Conservation (phyloP, 2,113 vertebrate genomes). For the Apus apus region DNA sequence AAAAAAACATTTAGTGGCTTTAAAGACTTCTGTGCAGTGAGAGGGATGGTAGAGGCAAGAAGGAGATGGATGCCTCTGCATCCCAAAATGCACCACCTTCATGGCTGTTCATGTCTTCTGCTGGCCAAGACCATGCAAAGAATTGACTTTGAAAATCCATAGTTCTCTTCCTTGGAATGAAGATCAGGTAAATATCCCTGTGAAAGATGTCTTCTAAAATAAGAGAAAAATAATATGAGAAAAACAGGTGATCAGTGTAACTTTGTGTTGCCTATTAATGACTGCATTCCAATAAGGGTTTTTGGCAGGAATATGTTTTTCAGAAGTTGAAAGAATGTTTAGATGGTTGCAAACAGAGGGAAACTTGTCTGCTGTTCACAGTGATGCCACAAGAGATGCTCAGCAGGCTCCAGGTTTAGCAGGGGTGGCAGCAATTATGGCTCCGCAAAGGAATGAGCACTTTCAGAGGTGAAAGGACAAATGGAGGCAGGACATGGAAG, state of each 20-base stretch:
- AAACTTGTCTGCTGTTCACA: neutral
- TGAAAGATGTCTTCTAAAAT: neutral
- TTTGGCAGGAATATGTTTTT: neutral
- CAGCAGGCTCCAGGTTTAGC: neutral
- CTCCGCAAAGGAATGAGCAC: neutral
- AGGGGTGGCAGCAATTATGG: neutral
- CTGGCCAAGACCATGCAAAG: neutral
- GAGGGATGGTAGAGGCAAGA: neutral
- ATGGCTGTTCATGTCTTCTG: too few relatives aligned
- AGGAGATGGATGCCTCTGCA: neutral
- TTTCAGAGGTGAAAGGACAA: neutral
- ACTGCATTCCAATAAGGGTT: neutral
- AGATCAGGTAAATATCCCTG: neutral
- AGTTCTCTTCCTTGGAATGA: neutral
- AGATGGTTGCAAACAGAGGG: neutral
- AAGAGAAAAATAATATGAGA: neutral
- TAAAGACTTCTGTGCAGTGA: neutral
- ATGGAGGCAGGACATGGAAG: neutral
- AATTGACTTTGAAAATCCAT: neutral
- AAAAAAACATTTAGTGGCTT: neutral
- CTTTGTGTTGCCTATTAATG: neutral
- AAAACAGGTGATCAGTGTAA: neutral
- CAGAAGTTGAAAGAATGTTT: neutral
- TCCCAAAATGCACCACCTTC: neutral
- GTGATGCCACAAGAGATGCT: neutral